Conservation (phyloP, 2,888 invertebrate genomes). For the Poecilobothrus nobilitatus region DNA sequence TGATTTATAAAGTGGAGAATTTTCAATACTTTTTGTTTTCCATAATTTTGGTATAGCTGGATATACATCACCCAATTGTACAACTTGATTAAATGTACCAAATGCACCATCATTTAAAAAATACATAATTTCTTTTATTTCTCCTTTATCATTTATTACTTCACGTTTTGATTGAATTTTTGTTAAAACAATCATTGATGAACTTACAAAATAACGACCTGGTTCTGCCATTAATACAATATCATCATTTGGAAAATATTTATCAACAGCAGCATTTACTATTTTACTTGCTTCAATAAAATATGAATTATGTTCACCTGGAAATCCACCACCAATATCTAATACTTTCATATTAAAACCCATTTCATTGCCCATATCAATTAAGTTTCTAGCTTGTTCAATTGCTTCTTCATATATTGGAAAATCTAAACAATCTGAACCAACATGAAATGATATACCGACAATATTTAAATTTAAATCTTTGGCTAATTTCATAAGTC, state of each 20-base stretch:
- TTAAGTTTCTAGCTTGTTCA: slow-evolving; percentile 59
- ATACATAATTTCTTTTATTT: slow-evolving; percentile 64
- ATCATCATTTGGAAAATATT: slow-evolving; percentile 64
- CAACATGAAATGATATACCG: slow-evolving; percentile 88
- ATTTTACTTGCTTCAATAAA: slow-evolving; percentile 38
- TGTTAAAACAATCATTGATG: slow-evolving; percentile 86
- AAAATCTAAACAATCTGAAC: slow-evolving; percentile 80
- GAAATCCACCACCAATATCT: slow-evolving; percentile 92
- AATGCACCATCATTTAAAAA: slow-evolving; percentile 99
- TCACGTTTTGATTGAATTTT: slow-evolving; percentile 75
- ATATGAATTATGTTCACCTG: slow-evolving; percentile 52
- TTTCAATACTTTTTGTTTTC: slow-evolving; percentile 42
- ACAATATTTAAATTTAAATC: slow-evolving; percentile 67
- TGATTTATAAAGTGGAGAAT: slow-evolving; percentile 44
- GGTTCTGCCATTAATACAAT: slow-evolving; percentile 91
- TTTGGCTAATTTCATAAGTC: slow-evolving; percentile 64
- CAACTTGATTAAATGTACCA: slow-evolving; percentile 86
- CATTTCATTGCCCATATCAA: slow-evolving; percentile 59
- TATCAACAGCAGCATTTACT: slow-evolving; percentile 70
- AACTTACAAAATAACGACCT: slow-evolving; percentile 90
- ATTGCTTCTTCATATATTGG: slow-evolving; percentile 76
- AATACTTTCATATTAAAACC: slow-evolving; percentile 72
- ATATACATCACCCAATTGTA: not conserved
- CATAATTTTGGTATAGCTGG: not conserved
- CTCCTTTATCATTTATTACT: slow-evolving; percentile 27